Evolutionary conservation across 2,113 vertebrate species (phyloP), one percentile per base, ranked within the genome.

Genomic region (Zosterops hypoxanthus): DNA sequence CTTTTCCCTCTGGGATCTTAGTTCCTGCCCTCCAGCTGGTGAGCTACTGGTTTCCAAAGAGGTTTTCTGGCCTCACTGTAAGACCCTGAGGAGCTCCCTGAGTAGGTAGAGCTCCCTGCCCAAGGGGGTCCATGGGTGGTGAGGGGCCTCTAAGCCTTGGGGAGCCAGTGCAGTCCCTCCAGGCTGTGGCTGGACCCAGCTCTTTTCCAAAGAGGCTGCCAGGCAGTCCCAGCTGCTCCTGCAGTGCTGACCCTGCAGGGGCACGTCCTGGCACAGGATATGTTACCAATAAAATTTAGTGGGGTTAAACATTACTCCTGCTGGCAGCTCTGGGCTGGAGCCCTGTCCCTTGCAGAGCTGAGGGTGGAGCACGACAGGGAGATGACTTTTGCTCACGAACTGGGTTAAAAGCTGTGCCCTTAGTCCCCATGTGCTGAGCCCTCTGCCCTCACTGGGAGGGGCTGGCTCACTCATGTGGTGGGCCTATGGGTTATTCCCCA

Each of bases 281-380:
- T 9, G 47, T 97, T 89, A 96, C 96, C 93, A 63, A 95, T 97
- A 96, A 97, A 97, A 81, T 80, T 72, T 82, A 90, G 81, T 25
- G 52, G 63, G 70, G 95, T 97, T 97, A 97, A 97, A 97, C 66
- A 96, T 98, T 97, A 97, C 78, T 95, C 1, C 3, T 61, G 64
- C 31, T 92, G 84, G 63, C 92, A 73, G 75, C 42, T 63, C 18
- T 2, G 55, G 50, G 75, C 77, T 70, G 70, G 75, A 92, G 82
- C n/a, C 42, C 44, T 88, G 50, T 91, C 73, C 65, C 68, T 83
- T 15, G 49, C n/a, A 29, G 80, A 84, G 75, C 71, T 2, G n/a
- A 70, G 34, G 70, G 81, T 85, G 75, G 61, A 81, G 82, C 6
- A 3, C 66, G 56, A 9, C 13, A 29, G 41, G 6, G 41, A 78